Percentiles rank a stretch among this genome's conserved stretches.
These are phyloP conservation scores for Lucilia cuprina DNA, from an alignment of 1,140 invertebrate species.

Conservation along the genomic window DNA sequence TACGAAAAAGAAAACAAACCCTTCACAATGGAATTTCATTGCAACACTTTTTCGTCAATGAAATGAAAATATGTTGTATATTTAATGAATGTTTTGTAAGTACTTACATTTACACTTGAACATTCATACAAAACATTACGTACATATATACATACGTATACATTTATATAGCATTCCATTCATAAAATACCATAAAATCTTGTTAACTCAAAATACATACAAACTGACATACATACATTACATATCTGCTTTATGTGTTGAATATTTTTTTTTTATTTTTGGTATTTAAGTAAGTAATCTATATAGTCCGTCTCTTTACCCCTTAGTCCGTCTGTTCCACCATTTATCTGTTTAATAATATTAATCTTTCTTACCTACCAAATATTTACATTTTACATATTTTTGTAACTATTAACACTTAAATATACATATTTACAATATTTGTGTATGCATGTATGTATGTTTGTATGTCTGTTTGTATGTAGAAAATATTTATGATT, in stretches of 20 bases:
- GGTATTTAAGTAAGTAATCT: no score
- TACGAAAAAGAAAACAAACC: background rate
- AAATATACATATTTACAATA: background rate
- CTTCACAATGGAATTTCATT: constrained; percentile 25
- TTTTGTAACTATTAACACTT: background rate
- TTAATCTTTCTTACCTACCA: background rate
- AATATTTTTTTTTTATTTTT: background rate
- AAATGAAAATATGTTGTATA: background rate
- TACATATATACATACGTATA: no score
- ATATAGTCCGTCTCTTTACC: background rate
- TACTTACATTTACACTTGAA: no score
- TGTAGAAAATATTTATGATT: no score
- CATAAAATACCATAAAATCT: no score
- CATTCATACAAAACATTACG: no score
- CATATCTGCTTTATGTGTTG: no score
- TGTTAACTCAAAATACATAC: no score
- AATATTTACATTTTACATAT: background rate
- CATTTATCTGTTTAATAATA: background rate
- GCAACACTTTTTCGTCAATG: constrained; percentile 13
- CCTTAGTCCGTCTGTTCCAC: background rate
- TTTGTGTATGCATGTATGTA: background rate
- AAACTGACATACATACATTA: no score
- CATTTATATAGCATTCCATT: no score
- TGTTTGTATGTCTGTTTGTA: no score
- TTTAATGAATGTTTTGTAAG: no score